Base-by-base conservation (phyloP, 2,797 vertebrate species). In the Eurystomus glaucurus region DNA sequence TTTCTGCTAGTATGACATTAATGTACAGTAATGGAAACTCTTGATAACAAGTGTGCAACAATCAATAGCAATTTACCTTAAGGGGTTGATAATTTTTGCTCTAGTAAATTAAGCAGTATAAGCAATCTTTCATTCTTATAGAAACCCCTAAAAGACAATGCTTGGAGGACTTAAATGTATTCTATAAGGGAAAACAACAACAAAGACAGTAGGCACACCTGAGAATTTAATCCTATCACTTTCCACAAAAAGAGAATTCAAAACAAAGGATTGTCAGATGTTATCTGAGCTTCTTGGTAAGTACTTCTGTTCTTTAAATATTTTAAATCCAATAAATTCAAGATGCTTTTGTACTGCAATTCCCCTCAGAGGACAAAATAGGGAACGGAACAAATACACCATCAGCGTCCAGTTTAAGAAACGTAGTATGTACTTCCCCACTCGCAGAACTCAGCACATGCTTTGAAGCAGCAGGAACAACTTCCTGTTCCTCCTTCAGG, bases 351-450 rank as follows among this genome's bases (percentile, higher is more conserved):
- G 25, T 25, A 46, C 28, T 14, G 37, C 31, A 70, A 70, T 62
- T 74, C 35, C 52, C 18, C 50, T 46, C 39, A 60, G 26, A 85
- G 84, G 26, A 66, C 10, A 39, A 35, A 81, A 62, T 0, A 70
- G n/a, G 31, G 14, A 91, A 78, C 3, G 17, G 28, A 86, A 61
- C 16, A 74, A 87, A 25, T n/a, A 70, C 7, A 82, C 5, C 26
- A 31, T 9, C 17, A 51, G 18, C 2, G 3, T 61, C 21, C 43
- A 72, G 18, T 16, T 70, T 50, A 28, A 37, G 28, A 74, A 88
- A 57, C 1, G 6, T 0, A 43, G 7, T 2, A 50, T 1, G 0
- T 57, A 21, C 25, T 33, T 90, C 14, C 22, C 15, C 14, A 31
- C 17, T 1, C 2, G 0, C 9, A 80, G 37, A 55, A 41, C 25